phyloP scores from a whole-genome alignment of 1,140 invertebrate genomes.

The Metopolophium dirhodum region DNA sequence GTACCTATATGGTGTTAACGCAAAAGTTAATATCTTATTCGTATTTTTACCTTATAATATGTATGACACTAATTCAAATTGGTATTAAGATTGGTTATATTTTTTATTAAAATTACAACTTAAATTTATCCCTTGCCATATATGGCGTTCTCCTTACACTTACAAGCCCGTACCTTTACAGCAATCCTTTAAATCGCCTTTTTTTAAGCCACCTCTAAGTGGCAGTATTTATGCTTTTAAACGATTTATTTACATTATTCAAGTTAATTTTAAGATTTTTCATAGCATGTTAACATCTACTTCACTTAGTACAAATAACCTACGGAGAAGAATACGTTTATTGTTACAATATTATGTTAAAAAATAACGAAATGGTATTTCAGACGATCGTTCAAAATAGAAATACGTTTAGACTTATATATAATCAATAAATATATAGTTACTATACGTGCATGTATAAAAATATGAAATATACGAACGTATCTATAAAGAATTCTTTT shows the following conservation, averaged over 20 bases:
- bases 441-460: not conserved
- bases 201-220: too few species aligned
- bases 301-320: too few species aligned
- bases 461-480: not conserved
- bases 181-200: too few species aligned
- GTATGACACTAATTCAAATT: not conserved
- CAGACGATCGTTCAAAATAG: too few species aligned
- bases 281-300: not conserved
- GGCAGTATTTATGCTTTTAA: too few species aligned
- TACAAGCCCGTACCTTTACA: not conserved
- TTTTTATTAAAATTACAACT: not conserved
- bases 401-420: too few species aligned
- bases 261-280: not conserved
- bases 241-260: not conserved
- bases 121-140: not conserved
- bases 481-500: too few species aligned
- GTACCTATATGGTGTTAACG: not conserved
- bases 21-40: not conserved
- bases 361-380: not conserved
- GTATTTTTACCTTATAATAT: not conserved
- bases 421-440: not conserved
- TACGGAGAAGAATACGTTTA: not conserved
- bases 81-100: not conserved
- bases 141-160: not conserved
- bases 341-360: not conserved